Base-by-base conservation (phyloP, 2,113 vertebrate species). In the Gadus macrocephalus region DNA sequence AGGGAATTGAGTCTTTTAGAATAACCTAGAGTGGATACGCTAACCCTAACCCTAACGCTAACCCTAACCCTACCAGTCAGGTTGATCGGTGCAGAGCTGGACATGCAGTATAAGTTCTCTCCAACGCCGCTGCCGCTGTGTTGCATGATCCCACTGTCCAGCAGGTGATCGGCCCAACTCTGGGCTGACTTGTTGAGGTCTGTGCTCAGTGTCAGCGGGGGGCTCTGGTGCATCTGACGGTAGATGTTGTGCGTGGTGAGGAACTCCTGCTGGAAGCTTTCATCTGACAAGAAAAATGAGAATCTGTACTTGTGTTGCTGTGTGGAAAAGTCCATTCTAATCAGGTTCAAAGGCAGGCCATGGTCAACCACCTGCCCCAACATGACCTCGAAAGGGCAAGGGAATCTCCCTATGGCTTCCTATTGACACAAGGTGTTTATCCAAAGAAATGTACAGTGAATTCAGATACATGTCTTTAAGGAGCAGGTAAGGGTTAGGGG, bases 101-200 rank as follows among this genome's bases (percentile, higher is more conserved):
- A 78, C 19, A 25, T 65, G 16, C 19, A 60, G 75, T 49, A 91
- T 62, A 92, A n/a, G 20, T 92, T 93, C 77, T 93, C 91, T 15
- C 91, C 91, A 0, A 90, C 76, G 0, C 70, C 0, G 4, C 76
- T 85, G 8, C 31, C 0, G 17, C 92, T 92, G 85, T 93, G 92
- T 25, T n/a, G 0, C 7, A 87, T 0, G 0, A 0, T 0, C 0
- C 53, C 62, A 0, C 0, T 71, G 1, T 6, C 2, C n/a, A 89
- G 77, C 70, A 91, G 42, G 60, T 86, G 59, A 4, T 91, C 62
- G 0, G 91, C 92, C 92, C 92, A 93, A 12, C 72, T 69, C 80
- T 91, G 91, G 27, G 88, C 87, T 0, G 70, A 11, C 0, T 35
- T n/a, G 3, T 53, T 77, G 64, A 93, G 35, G 5, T 87, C 84